phyloP scores from a whole-genome alignment of 2,113 vertebrate species.

The Lycocorax pyrrhopterus region DNA sequence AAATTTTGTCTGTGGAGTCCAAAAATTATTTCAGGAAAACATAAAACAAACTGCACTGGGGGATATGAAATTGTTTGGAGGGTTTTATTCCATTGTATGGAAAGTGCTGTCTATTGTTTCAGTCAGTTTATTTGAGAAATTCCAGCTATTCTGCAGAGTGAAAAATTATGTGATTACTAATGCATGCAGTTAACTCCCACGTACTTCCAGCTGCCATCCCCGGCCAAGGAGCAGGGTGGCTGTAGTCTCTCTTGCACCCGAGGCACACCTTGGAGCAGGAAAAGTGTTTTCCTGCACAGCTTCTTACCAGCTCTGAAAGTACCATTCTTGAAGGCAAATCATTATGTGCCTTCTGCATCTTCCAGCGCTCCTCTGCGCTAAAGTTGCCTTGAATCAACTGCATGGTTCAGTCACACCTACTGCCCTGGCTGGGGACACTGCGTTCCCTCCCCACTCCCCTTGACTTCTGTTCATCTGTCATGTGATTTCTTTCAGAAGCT shows the following conservation, averaged over 20 bases:
- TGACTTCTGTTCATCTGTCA: not conserved
- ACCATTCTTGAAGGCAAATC: not conserved
- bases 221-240: not conserved
- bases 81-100: not conserved
- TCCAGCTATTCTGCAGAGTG: not conserved
- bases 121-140: not conserved
- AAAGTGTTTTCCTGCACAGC: too few species aligned
- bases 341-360: not conserved
- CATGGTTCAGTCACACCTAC: too few species aligned
- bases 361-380: not conserved
- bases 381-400: not conserved
- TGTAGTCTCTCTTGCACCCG: not conserved
- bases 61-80: not conserved
- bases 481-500: not conserved
- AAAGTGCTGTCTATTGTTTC: not conserved
- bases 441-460: not conserved
- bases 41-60: not conserved
- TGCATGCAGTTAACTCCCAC: not conserved
- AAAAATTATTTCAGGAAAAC: not conserved
- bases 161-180: not conserved
- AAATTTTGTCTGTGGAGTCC: not conserved
- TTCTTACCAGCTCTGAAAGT: not conserved
- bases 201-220: not conserved
- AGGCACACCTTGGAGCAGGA: not conserved
- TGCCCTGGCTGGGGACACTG: not conserved